A percentile compares a stretch with the other conserved stretches of the same genome.
Evolutionary conservation across 2,888 invertebrate genomes (phyloP).

Genomic region (Bugulina stolonifera): DNA sequence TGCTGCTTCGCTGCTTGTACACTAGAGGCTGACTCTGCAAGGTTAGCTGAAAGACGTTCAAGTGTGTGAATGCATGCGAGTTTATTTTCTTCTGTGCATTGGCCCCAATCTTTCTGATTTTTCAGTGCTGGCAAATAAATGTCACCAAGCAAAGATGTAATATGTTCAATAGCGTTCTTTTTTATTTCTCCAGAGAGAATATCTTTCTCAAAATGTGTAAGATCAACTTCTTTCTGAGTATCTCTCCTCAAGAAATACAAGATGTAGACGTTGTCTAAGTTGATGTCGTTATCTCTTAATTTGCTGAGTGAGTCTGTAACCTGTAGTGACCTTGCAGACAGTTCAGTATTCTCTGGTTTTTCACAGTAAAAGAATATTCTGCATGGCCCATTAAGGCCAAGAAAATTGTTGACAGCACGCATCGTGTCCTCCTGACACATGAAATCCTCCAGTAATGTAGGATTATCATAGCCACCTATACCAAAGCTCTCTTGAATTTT

Average conservation of each 20-base stretch:
- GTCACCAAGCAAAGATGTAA: conserved; percentile 46
- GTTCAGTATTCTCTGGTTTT: conserved; percentile 37
- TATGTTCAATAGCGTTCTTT: conserved; percentile 46
- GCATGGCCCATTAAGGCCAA: conserved; percentile 45
- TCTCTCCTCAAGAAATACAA: conserved; percentile 48
- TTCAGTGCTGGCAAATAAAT: conserved; percentile 48
- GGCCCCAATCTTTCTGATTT: conserved; percentile 50
- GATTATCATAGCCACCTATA: conserved; percentile 48
- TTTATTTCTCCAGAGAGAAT: conserved; percentile 52
- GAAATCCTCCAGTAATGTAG: conserved; percentile 49
- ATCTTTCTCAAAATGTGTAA: conserved; percentile 45
- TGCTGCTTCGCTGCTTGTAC: conserved; percentile 44
- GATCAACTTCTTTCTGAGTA: conserved; percentile 47
- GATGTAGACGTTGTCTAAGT: conserved; percentile 41
- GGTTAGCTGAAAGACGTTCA: conserved; percentile 44
- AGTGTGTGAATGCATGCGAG: conserved; percentile 42
- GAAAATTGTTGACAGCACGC: conserved; percentile 46
- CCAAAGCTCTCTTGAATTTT: conserved; percentile 53
- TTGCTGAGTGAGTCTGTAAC: conserved; percentile 44
- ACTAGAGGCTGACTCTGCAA: conserved; percentile 46
- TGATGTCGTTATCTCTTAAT: conserved; percentile 41
- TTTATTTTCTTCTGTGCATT: conserved; percentile 46
- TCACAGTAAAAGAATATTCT: conserved; percentile 49
- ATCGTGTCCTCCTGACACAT: conserved; percentile 46
- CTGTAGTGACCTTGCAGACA: conserved; percentile 41